Percentiles rank a stretch among this genome's conserved stretches.
Conservation (phyloP, 2,797 vertebrate species). For the Trematomus bernacchii region DNA sequence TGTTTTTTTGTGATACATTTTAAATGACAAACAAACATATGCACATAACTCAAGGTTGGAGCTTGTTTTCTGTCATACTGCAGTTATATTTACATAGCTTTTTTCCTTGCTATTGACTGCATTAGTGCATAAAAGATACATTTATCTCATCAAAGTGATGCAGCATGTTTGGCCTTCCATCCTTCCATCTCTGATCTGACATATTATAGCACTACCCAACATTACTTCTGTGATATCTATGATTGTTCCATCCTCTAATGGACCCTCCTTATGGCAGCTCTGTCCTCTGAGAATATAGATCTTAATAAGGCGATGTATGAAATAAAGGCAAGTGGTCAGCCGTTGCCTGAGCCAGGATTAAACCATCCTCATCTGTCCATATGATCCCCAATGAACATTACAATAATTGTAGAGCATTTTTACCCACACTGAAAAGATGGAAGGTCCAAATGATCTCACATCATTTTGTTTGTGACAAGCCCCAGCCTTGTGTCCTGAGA, state of each 20-base stretch:
- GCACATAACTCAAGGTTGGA: background rate
- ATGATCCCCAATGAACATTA: constrained; percentile 32
- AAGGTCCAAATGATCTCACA: constrained; percentile 25
- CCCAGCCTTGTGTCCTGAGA: background rate
- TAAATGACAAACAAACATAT: background rate
- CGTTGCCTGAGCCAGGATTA: constrained; percentile 1
- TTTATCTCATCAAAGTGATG: constrained; percentile 2
- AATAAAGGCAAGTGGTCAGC: constrained; percentile 6
- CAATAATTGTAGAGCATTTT: constrained; percentile 35
- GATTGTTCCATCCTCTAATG: constrained; percentile 28
- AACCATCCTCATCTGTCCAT: constrained; percentile 4
- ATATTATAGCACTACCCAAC: background rate
- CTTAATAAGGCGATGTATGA: constrained; percentile 2
- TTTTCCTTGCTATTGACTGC: background rate
- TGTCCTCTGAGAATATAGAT: constrained; percentile 23
- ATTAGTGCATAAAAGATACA: background rate
- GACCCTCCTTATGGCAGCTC: constrained; percentile 15
- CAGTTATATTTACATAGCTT: constrained; percentile 1
- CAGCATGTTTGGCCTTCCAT: constrained; percentile 16
- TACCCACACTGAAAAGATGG: constrained; percentile 1
- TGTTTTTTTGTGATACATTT: background rate
- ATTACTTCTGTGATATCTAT: constrained; percentile 20
- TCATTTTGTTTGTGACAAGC: background rate
- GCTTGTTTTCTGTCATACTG: too few relatives aligned
- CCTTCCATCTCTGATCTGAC: background rate